Base-by-base conservation (phyloP, 1,140 invertebrate genomes). In the Schlechtendalia chinensis region DNA sequence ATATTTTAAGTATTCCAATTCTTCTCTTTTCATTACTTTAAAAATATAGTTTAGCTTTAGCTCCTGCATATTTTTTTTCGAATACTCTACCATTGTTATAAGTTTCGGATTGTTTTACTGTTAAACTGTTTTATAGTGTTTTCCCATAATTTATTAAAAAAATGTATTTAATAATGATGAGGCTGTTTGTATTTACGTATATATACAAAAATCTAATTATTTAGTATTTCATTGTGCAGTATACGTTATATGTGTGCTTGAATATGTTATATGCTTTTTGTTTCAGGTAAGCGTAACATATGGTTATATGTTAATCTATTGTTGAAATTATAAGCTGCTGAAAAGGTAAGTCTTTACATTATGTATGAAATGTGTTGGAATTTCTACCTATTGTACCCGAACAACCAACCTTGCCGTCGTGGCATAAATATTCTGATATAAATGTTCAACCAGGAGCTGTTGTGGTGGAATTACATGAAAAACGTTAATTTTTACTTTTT, bases 281-380 rank as follows among this genome's bases (percentile, higher is more conserved):
- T 79, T 79, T 27, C 22, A 79, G 75, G 75, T 79, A 79, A 79
- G 75, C 12, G 5, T 61, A 29, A 79, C 58, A 17, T 63, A 59
- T 27, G 39, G 32, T 45, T 77, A 17, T 77, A 27, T 50, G 17
- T 58, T 79, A 79, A 63, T 50, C 22, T 19, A 45, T 27, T 16
- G 22, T 47, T 14, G 27, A 77, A 77, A 61, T 77, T 61, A 47
- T 77, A n/a, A n/a, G n/a, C 56, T 39, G 11, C 4, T 59, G 56
- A 29, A 61, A 79, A 79, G 58, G 75, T 79, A 50, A 79, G 72
- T 32, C 54, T 24, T 77, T 58, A 24, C 24, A 79, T 63, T 63
- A 79, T 77, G 32, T n/a, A 77, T 50, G 58, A n/a, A 79, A 63
- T 5, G 0, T 6, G 39, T 61, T 19, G 19, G 56, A 39, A 54